A percentile compares a stretch with the other conserved stretches of the same genome.
phyloP scores from a whole-genome alignment of 2,113 vertebrate species.

The Mystacornis crossleyi region DNA sequence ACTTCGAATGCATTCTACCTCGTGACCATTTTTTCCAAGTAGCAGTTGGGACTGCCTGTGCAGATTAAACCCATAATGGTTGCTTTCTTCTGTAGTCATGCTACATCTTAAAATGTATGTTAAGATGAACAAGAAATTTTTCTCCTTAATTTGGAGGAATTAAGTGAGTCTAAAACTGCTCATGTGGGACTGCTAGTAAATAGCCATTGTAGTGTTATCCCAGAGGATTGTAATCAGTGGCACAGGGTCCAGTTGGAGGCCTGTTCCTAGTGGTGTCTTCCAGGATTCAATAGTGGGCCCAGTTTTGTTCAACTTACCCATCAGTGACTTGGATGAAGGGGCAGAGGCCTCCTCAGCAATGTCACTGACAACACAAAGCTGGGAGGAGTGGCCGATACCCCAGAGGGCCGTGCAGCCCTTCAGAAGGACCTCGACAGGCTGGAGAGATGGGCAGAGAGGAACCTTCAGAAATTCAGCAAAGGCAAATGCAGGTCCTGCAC shows the following conservation, averaged over 20 bases:
- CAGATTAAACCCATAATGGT: background rate
- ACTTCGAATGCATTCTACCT: background rate
- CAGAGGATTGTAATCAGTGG: background rate
- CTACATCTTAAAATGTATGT: background rate
- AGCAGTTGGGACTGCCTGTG: background rate
- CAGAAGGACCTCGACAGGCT: background rate
- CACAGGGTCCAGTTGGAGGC: background rate
- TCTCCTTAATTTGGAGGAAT: background rate
- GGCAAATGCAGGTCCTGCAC: background rate
- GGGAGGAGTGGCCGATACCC: background rate
- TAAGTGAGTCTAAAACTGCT: background rate
- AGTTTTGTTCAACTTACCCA: background rate
- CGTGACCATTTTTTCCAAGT: accelerated
- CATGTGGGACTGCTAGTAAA: background rate
- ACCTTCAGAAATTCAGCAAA: background rate
- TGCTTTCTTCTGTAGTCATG: background rate
- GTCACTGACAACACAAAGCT: background rate
- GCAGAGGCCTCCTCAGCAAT: background rate
- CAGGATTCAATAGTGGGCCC: accelerated
- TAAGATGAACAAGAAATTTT: background rate
- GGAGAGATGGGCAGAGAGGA: background rate
- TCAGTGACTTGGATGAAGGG: background rate
- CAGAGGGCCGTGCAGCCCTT: background rate
- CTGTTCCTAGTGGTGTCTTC: accelerated
- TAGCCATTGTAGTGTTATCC: background rate